These are phyloP conservation scores for Ryuthela nishihirai DNA, from an alignment of 2,888 invertebrate species.

Conservation along the genomic window DNA sequence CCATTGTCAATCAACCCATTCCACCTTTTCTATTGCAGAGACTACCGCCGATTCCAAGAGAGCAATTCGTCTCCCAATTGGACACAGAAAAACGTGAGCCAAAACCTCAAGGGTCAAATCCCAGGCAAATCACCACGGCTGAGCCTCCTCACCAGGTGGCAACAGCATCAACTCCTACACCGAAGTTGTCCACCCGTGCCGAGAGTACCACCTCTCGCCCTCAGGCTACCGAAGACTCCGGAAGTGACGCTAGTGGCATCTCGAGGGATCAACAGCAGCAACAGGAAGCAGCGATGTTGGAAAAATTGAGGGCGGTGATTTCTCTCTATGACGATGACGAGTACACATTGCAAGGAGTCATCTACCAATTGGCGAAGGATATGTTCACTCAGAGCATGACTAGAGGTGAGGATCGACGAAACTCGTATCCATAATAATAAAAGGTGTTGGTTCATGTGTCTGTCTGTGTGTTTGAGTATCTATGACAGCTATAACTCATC, in stretches of 20 bases:
- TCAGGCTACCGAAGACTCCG: neutral
- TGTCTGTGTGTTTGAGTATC: too few species aligned
- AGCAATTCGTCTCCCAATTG: constrained; percentile 10
- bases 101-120: neutral
- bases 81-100: constrained; percentile 7
- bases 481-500: too few species aligned
- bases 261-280: too few species aligned
- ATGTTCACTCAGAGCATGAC: constrained; percentile 73
- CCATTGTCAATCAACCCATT: too few species aligned
- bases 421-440: too few species aligned
- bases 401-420: constrained; percentile 55
- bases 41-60: constrained; percentile 1
- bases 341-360: constrained; percentile 71
- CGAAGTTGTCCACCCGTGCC: constrained; percentile 2
- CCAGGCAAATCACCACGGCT: constrained; percentile 6
- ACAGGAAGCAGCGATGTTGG: too few species aligned
- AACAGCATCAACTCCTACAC: constrained; percentile 15
- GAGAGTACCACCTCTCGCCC: constrained; percentile 9
- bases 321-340: constrained; percentile 58
- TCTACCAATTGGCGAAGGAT: constrained; percentile 75
- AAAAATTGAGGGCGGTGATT: constrained; percentile 1
- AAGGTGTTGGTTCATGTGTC: too few species aligned
- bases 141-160: constrained; percentile 13
- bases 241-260: too few species aligned
- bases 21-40: constrained; percentile 2